Percentiles rank a stretch among this genome's conserved stretches.
These are phyloP conservation scores for Rhingia rostrata DNA, from an alignment of 2,888 invertebrate species.

Conservation along the genomic window DNA sequence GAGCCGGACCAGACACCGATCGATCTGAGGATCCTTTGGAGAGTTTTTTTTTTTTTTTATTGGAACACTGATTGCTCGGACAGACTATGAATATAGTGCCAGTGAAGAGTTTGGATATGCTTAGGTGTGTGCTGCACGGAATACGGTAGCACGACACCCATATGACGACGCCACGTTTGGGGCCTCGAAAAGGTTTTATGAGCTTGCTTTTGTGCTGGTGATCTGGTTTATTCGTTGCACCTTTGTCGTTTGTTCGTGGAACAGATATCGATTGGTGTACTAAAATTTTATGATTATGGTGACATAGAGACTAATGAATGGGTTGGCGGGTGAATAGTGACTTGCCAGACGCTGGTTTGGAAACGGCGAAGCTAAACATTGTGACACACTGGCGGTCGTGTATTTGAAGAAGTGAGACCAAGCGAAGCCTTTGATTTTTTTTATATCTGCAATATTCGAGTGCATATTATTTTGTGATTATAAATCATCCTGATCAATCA, in stretches of 20 bases:
- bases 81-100: slow-evolving; percentile 31
- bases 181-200: slow-evolving; percentile 39
- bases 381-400: background rate
- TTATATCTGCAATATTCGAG: no score
- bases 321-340: slow-evolving; percentile 8
- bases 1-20: slow-evolving; percentile 28
- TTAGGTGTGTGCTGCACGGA: slow-evolving; percentile 54
- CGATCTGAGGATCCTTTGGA: slow-evolving; percentile 60
- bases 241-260: slow-evolving; percentile 35
- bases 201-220: slow-evolving; percentile 26
- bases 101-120: slow-evolving; percentile 6
- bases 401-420: background rate
- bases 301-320: slow-evolving; percentile 65
- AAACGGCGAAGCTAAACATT: slow-evolving; percentile 4
- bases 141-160: slow-evolving; percentile 51
- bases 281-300: slow-evolving; percentile 66
- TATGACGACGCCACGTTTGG: slow-evolving; percentile 33
- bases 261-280: slow-evolving; percentile 56
- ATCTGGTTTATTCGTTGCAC: slow-evolving; percentile 45
- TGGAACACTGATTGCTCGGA: slow-evolving; percentile 33
- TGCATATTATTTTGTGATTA: no score
- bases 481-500: no score
- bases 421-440: no score
- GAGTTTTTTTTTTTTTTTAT: slow-evolving; percentile 14
- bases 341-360: slow-evolving; percentile 1